Conservation (phyloP, 1,140 invertebrate genomes). For the Zaprionus ornatus region DNA sequence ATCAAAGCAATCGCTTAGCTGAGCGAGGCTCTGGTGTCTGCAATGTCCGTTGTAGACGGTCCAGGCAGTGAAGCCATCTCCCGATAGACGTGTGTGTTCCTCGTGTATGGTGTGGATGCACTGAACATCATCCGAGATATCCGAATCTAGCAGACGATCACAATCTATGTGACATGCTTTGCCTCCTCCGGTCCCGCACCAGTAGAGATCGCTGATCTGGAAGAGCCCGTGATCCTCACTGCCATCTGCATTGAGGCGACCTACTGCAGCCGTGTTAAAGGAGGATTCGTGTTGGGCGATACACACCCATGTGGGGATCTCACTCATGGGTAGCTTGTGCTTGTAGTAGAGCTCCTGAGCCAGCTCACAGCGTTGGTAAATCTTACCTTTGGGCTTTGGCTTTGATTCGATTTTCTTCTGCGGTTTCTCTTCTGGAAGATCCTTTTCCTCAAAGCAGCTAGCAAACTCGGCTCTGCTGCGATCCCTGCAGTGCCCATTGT, state of each 20-base stretch:
- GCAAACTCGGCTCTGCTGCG: conserved; percentile 46
- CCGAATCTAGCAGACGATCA: conserved; percentile 86
- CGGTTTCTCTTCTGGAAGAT: neutral
- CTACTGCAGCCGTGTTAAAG: conserved; percentile 88
- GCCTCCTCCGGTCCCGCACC: too few species aligned
- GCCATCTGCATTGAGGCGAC: conserved; percentile 85
- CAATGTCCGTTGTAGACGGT: conserved; percentile 52
- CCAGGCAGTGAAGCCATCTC: conserved; percentile 89
- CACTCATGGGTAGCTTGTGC: conserved; percentile 85
- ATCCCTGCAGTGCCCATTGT: conserved; percentile 49
- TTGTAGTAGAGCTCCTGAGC: conserved; percentile 86
- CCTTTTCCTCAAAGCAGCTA: conserved; percentile 50
- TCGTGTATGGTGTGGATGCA: conserved; percentile 87
- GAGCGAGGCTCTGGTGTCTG: conserved; percentile 25
- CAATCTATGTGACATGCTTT: conserved; percentile 88
- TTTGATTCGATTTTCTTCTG: neutral
- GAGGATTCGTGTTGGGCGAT: conserved; percentile 89
- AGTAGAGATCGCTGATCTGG: conserved; percentile 89
- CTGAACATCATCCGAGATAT: conserved; percentile 87
- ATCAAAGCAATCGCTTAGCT: conserved; percentile 45
- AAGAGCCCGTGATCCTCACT: conserved; percentile 89
- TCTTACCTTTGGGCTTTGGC: conserved; percentile 80
- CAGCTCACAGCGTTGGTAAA: conserved; percentile 88
- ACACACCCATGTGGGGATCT: conserved; percentile 90
- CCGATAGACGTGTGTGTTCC: conserved; percentile 86